A percentile compares a stretch with the other conserved stretches of the same genome.
Evolutionary conservation across 2,113 vertebrate genomes (phyloP).

Genomic region (Chionodraco myersi): DNA sequence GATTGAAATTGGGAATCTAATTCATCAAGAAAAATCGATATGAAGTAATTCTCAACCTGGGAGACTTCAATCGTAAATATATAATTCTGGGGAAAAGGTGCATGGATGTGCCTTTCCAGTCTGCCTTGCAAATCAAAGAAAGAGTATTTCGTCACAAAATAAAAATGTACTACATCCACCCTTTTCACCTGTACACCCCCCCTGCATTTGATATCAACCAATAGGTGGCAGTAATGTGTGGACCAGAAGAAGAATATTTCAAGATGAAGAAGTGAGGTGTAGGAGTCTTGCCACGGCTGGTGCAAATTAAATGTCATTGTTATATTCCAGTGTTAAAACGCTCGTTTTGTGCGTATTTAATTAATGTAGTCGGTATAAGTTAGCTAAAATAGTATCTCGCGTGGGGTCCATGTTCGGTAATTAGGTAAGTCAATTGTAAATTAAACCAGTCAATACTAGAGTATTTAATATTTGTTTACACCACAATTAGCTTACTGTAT

Average conservation of each 20-base stretch:
- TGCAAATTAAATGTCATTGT: too few species aligned
- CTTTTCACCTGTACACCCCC: too few species aligned
- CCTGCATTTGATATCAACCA: neutral
- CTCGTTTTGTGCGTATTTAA: neutral
- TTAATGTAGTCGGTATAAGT: rapidly evolving
- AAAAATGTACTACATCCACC: too few species aligned
- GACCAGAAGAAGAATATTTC: neutral
- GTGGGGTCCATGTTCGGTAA: too few species aligned
- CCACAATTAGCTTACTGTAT: rapidly evolving
- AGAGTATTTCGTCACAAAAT: too few species aligned
- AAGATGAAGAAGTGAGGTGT: neutral
- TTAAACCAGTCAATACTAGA: too few species aligned
- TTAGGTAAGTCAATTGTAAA: too few species aligned
- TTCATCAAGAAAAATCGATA: too few species aligned
- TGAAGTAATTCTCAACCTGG: neutral
- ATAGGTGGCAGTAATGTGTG: neutral
- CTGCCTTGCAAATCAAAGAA: neutral
- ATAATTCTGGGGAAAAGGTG: neutral
- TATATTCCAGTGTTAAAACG: too few species aligned
- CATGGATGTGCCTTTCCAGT: neutral
- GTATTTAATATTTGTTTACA: too few species aligned
- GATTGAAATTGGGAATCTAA: too few species aligned
- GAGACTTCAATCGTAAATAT: neutral
- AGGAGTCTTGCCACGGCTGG: neutral
- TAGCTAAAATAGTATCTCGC: too few species aligned